A percentile compares a stretch with the other conserved stretches of the same genome.
These are phyloP conservation scores for Athene noctua DNA, from an alignment of 2,113 vertebrate genomes.

Conservation along the genomic window DNA sequence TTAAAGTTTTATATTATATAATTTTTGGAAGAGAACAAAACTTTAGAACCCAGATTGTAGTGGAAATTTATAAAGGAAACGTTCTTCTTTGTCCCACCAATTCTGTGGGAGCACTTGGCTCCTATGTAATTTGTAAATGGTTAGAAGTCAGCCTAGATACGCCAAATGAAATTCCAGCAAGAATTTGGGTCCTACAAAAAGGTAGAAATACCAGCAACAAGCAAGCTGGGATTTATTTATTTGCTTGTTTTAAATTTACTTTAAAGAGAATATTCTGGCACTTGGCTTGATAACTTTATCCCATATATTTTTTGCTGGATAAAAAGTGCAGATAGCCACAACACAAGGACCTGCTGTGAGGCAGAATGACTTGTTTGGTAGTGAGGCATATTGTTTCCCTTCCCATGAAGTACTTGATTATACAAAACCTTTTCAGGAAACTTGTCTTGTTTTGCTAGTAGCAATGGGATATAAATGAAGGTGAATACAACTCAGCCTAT, in stretches of 20 bases:
- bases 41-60: neutral
- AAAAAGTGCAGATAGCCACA: neutral
- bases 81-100: neutral
- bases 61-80: neutral
- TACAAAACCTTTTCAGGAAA: conserved; percentile 1
- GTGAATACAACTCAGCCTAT: neutral
- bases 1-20: neutral
- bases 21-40: neutral
- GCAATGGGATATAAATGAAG: neutral
- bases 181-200: neutral
- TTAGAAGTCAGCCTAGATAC: neutral
- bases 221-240: neutral
- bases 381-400: neutral
- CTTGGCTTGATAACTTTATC: neutral
- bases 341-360: neutral
- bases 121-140: neutral
- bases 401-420: neutral
- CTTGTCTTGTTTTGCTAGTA: neutral
- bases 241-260: neutral
- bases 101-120: neutral
- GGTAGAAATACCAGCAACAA: neutral
- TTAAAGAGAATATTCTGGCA: neutral
- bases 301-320: neutral
- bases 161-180: neutral
- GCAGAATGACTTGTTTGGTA: neutral